Conservation (phyloP, 2,888 invertebrate species). For the Clistopyga incitator region DNA sequence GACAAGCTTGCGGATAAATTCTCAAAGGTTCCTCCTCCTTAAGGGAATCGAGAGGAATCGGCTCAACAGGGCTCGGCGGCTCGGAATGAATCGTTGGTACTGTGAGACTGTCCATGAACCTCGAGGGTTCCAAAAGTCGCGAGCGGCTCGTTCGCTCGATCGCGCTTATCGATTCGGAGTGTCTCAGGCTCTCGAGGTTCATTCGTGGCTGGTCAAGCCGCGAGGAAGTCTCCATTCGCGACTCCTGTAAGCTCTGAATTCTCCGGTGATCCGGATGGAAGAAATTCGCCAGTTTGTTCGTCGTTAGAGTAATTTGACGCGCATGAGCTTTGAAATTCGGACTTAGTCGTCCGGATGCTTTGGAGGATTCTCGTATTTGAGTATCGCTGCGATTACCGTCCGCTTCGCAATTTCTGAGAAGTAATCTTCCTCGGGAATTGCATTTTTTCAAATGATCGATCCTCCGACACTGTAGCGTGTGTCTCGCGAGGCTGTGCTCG, state of each 20-base stretch:
- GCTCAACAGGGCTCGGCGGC: constrained; percentile 80
- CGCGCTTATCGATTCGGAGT: constrained; percentile 75
- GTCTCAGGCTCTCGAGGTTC: constrained; percentile 72
- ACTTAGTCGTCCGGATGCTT: not conserved
- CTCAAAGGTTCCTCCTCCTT: constrained; percentile 69
- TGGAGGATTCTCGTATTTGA: not conserved
- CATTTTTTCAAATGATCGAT: constrained; percentile 48
- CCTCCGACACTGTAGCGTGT: constrained; percentile 49
- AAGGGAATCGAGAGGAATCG: constrained; percentile 74
- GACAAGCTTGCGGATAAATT: constrained; percentile 13
- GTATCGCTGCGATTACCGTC: not conserved
- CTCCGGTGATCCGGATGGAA: constrained; percentile 67
- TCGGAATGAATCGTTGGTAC: constrained; percentile 80
- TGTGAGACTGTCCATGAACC: constrained; percentile 72
- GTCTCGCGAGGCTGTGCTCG: constrained; percentile 5
- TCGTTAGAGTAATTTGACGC: constrained; percentile 75
- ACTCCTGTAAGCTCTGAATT: constrained; percentile 36
- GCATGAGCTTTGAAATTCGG: constrained; percentile 59
- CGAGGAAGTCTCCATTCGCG: constrained; percentile 48
- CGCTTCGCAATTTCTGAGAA: constrained; percentile 57
- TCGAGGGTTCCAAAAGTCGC: constrained; percentile 72
- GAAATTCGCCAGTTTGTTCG: constrained; percentile 76
- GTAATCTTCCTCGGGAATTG: constrained; percentile 55
- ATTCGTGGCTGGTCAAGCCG: constrained; percentile 57
- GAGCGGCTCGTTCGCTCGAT: constrained; percentile 69